Evolutionary conservation across 2,888 invertebrate genomes (phyloP).

Genomic region (Eumacrocentrus americanus): DNA sequence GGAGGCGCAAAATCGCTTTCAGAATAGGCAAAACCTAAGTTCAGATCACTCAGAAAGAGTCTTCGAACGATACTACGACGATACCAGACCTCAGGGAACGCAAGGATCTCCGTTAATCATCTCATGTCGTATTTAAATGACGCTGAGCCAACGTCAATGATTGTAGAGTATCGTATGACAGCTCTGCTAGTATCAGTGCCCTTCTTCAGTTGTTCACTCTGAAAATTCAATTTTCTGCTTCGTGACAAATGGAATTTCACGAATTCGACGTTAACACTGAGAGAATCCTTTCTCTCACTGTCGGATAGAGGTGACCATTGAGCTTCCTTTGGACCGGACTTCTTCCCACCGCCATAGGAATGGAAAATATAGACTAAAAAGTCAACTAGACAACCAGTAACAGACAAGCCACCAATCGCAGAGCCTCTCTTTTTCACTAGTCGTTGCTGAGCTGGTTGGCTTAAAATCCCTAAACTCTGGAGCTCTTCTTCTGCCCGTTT

Average conservation of each 20-base stretch:
- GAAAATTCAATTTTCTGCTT: slow-evolving; percentile 86
- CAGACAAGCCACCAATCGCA: slow-evolving; percentile 85
- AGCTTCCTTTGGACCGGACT: slow-evolving; percentile 77
- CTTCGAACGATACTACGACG: slow-evolving; percentile 89
- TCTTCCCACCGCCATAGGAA: slow-evolving; percentile 92
- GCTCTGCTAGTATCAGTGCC: slow-evolving; percentile 76
- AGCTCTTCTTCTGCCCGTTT: slow-evolving; percentile 81
- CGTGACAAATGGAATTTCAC: slow-evolving; percentile 94
- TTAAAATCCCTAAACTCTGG: slow-evolving; percentile 59
- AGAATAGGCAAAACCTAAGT: slow-evolving; percentile 63
- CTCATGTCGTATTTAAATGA: slow-evolving; percentile 99
- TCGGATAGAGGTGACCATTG: slow-evolving; percentile 88
- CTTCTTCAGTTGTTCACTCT: slow-evolving; percentile 61
- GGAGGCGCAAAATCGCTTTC: slow-evolving; percentile 55
- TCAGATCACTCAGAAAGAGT: slow-evolving; percentile 92
- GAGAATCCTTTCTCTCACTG: slow-evolving; percentile 91
- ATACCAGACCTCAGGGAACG: slow-evolving; percentile 99
- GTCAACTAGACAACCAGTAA: slow-evolving; percentile 95
- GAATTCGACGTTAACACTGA: slow-evolving; percentile 96
- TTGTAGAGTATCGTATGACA: slow-evolving; percentile 93
- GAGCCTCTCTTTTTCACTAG: slow-evolving; percentile 61
- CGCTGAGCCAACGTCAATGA: slow-evolving; percentile 93
- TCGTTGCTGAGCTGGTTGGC: slow-evolving; percentile 34
- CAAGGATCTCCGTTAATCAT: slow-evolving; percentile 92
- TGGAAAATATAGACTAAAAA: slow-evolving; percentile 98